phyloP scores from a whole-genome alignment of 2,797 vertebrate genomes.

The Discoglossus pictus region DNA sequence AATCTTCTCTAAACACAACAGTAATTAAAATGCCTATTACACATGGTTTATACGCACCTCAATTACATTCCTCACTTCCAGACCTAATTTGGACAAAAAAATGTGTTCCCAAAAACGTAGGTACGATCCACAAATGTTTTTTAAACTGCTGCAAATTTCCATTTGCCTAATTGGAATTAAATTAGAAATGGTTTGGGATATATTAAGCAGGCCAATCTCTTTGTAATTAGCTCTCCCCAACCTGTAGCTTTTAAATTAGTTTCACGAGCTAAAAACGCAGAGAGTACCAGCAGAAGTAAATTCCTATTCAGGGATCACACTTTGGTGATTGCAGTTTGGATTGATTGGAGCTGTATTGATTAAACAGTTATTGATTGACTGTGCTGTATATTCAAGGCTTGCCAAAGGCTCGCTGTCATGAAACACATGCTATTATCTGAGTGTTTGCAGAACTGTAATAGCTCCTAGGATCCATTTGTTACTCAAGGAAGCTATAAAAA shows the following conservation, averaged over 20 bases:
- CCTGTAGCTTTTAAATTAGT: neutral
- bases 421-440: neutral
- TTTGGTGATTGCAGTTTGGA: constrained; percentile 10
- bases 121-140: constrained; percentile 6
- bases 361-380: constrained; percentile 1
- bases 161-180: constrained; percentile 19
- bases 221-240: constrained; percentile 2
- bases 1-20: too few relatives aligned
- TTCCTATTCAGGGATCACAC: neutral
- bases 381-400: neutral
- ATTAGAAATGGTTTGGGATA: constrained; percentile 2
- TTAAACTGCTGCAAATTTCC: constrained; percentile 16
- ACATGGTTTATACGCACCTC: too few relatives aligned
- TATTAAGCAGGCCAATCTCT: constrained; percentile 6
- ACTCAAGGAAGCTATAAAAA: too few relatives aligned
- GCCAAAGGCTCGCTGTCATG: neutral
- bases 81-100: neutral
- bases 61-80: neutral
- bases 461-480: too few relatives aligned
- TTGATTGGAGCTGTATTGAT: constrained; percentile 1
- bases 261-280: neutral
- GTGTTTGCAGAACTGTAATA: too few relatives aligned
- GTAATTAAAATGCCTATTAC: too few relatives aligned
- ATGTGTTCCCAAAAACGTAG: constrained; percentile 1
- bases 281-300: neutral